These are phyloP conservation scores for Neosilurus mollespiculum DNA, from an alignment of 2,797 vertebrate genomes.

Conservation along the genomic window DNA sequence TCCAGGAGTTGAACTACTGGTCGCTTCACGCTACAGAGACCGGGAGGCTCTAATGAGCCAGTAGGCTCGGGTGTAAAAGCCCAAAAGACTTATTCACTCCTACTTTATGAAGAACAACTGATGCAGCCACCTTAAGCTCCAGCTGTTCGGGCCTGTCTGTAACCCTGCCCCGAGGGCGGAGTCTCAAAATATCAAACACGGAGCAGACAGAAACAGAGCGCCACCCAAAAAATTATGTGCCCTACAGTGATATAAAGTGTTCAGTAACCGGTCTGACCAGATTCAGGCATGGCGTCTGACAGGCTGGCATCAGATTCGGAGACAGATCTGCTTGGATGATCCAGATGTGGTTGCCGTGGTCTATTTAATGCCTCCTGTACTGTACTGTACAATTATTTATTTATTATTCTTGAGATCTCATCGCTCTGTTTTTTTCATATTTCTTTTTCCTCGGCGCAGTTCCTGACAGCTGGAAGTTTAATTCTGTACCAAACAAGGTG, in stretches of 20 bases:
- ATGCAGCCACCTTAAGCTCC: slow-evolving; percentile 35
- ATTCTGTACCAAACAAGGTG: slow-evolving; percentile 52
- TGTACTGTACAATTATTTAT: no score
- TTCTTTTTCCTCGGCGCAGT: background rate
- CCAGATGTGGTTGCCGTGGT: slow-evolving; percentile 28
- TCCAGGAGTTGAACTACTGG: no score
- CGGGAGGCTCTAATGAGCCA: no score
- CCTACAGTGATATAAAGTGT: background rate
- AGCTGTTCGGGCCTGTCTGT: slow-evolving; percentile 32
- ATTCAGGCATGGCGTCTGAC: slow-evolving; percentile 16
- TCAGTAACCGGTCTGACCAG: background rate
- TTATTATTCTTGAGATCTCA: slow-evolving; percentile 21
- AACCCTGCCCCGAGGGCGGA: slow-evolving; percentile 17
- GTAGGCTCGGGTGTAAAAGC: no score
- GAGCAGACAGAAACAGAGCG: background rate
- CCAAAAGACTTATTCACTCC: background rate
- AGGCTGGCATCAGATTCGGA: background rate
- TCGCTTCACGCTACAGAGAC: no score
- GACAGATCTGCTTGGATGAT: background rate
- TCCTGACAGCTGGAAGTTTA: slow-evolving; percentile 50
- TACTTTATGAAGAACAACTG: slow-evolving; percentile 14
- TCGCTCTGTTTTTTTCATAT: background rate
- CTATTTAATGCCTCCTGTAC: slow-evolving; percentile 15
- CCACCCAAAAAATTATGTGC: background rate
- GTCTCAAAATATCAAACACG: slow-evolving; percentile 12